These are phyloP conservation scores for Anas acuta DNA, from an alignment of 2,797 vertebrate species.

Conservation along the genomic window DNA sequence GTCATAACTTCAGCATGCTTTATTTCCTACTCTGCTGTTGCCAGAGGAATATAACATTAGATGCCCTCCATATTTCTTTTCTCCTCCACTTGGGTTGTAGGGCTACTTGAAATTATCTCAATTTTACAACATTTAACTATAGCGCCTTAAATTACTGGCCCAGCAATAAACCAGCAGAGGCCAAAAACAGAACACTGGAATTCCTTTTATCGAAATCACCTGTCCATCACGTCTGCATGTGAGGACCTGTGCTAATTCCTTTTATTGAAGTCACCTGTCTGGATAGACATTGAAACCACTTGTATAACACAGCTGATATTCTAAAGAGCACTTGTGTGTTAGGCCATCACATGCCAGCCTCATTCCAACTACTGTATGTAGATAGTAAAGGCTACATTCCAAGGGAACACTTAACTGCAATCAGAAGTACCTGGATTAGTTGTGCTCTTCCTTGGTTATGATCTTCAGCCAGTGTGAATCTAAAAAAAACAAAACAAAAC, in stretches of 20 bases:
- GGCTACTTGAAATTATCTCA: background rate
- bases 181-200: background rate
- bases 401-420: background rate
- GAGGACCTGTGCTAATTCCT: background rate
- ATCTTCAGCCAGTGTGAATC: background rate
- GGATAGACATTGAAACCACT: background rate
- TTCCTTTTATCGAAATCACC: background rate
- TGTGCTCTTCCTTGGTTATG: background rate
- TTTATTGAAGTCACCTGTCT: background rate
- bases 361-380: background rate
- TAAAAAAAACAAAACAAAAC: background rate
- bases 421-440: background rate
- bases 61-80: background rate
- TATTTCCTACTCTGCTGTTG: background rate
- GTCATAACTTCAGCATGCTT: background rate
- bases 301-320: background rate
- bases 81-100: background rate
- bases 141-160: background rate
- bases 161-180: background rate
- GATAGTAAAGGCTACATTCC: background rate
- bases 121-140: background rate
- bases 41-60: background rate
- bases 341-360: background rate
- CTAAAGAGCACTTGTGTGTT: background rate
- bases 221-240: too few relatives aligned